Evolutionary conservation across 1,140 invertebrate species (phyloP).

Genomic region (Nasonia longicornis): DNA sequence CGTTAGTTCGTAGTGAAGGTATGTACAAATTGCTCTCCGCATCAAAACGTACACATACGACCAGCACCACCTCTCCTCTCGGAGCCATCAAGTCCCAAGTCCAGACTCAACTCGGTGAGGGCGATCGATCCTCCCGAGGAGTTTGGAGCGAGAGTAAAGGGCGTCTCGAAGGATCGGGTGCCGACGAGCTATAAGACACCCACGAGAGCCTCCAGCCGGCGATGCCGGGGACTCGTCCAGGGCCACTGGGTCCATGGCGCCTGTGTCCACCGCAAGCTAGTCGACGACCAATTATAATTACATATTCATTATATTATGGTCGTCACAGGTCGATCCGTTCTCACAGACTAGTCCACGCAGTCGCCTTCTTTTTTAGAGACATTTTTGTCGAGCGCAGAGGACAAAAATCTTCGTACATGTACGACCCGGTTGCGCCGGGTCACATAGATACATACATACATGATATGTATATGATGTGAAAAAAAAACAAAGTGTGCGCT

Average conservation of each 20-base stretch:
- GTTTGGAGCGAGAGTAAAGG: neutral
- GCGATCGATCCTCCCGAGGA: constrained; percentile 1
- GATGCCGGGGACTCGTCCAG: constrained; percentile 49
- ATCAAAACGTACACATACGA: neutral
- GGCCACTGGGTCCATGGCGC: constrained; percentile 66
- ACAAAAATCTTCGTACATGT: constrained; percentile 1
- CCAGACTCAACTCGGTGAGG: neutral
- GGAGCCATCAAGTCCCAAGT: neutral
- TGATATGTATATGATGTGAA: neutral
- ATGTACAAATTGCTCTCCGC: neutral
- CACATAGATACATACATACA: neutral
- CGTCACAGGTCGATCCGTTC: neutral
- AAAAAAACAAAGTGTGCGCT: neutral
- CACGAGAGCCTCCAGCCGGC: neutral
- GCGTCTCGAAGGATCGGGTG: neutral
- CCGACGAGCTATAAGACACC: neutral
- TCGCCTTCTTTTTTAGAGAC: neutral
- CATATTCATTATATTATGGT: neutral
- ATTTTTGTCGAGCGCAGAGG: constrained; percentile 34
- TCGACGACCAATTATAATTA: constrained; percentile 52
- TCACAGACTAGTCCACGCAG: constrained; percentile 28
- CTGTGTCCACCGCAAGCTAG: constrained; percentile 69
- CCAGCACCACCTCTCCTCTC: neutral
- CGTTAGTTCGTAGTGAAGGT: neutral
- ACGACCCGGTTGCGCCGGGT: neutral